Percentiles rank a stretch among this genome's conserved stretches.
Conservation (phyloP, 1,140 invertebrate species). For the Eumaeus atala region DNA sequence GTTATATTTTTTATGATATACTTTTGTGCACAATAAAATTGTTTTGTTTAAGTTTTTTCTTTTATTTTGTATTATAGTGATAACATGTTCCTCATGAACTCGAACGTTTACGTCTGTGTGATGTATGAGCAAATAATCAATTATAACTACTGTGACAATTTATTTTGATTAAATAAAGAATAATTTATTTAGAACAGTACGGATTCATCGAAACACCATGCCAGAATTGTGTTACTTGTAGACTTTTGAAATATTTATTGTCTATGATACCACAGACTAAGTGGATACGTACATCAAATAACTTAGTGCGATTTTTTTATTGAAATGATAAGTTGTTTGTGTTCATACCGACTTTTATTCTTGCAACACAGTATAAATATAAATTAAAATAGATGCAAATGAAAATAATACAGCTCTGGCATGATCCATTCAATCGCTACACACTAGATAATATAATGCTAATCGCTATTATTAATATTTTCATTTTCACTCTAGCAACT, state of each 20-base stretch:
- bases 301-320: no score
- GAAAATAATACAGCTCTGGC: constrained; percentile 1
- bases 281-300: no score
- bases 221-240: constrained; percentile 8
- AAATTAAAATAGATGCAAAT: constrained; percentile 2
- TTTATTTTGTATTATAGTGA: constrained; percentile 41
- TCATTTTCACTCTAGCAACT: constrained; percentile 8
- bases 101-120: constrained; percentile 22
- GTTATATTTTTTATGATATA: constrained; percentile 63
- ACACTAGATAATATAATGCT: constrained; percentile 9
- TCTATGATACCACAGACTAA: no score
- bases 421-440: background rate
- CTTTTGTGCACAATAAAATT: constrained; percentile 69
- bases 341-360: background rate
- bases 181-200: background rate
- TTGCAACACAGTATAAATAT: background rate
- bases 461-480: background rate
- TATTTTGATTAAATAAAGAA: background rate
- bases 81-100: constrained; percentile 9
- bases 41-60: constrained; percentile 60
- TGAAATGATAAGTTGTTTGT: no score
- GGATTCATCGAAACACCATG: background rate
- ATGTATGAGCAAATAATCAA: constrained; percentile 22
- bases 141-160: background rate
- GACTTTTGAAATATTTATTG: no score